These are phyloP conservation scores for Centroberyx gerrardi DNA, from an alignment of 2,797 vertebrate species.

Conservation along the genomic window DNA sequence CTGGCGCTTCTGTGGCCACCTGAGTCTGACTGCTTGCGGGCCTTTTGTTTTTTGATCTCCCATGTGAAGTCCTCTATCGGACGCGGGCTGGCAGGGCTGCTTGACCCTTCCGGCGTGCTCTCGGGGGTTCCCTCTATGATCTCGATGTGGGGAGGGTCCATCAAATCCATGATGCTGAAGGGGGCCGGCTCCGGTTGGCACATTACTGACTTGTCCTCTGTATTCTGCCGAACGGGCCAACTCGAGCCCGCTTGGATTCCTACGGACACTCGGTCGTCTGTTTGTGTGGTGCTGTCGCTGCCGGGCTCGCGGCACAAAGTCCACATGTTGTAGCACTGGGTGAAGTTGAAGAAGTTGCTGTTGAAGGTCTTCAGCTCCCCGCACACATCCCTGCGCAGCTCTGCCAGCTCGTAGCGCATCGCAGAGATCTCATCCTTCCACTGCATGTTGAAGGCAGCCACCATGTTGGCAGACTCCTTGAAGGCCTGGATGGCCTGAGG, in stretches of 20 bases:
- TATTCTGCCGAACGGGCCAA: slow-evolving; percentile 84
- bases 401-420: slow-evolving; percentile 89
- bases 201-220: slow-evolving; percentile 88
- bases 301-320: slow-evolving; percentile 86
- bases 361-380: slow-evolving; percentile 90
- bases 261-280: slow-evolving; percentile 85
- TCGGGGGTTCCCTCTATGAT: slow-evolving; percentile 85
- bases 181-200: slow-evolving; percentile 87
- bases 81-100: slow-evolving; percentile 86
- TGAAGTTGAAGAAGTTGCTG: slow-evolving; percentile 92
- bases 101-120: slow-evolving; percentile 84
- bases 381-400: slow-evolving; percentile 87
- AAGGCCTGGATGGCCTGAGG: slow-evolving; percentile 90
- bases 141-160: slow-evolving; percentile 85
- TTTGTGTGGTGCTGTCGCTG: slow-evolving; percentile 83
- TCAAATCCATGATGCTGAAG: slow-evolving; percentile 87
- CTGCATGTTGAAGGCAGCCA: slow-evolving; percentile 89
- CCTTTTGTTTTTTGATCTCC: slow-evolving; percentile 84
- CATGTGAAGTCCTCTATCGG: slow-evolving; percentile 85
- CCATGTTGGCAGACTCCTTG: slow-evolving; percentile 90
- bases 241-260: slow-evolving; percentile 88
- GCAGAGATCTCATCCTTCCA: slow-evolving; percentile 91
- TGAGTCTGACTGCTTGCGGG: slow-evolving; percentile 74
- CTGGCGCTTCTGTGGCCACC: slow-evolving; percentile 86
- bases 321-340: slow-evolving; percentile 91